Percentiles rank a stretch among this genome's conserved stretches.
These are phyloP conservation scores for Antheraea pernyi DNA, from an alignment of 1,140 invertebrate species.

Conservation along the genomic window DNA sequence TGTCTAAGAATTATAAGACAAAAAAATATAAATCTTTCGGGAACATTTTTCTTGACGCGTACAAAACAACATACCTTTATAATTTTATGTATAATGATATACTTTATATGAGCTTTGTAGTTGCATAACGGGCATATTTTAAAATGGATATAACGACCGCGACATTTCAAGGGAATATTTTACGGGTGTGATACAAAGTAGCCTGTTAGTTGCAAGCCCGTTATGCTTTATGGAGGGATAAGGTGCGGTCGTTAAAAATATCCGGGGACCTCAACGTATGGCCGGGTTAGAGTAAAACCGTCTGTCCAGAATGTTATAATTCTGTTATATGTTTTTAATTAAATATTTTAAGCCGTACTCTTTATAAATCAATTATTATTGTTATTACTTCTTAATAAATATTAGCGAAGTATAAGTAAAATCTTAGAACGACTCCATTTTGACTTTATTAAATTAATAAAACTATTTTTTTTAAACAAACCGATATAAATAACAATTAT, in stretches of 20 bases:
- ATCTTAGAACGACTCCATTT: too few relatives aligned
- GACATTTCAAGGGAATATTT: not conserved
- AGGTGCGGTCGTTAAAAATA: constrained; percentile 6
- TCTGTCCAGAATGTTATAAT: not conserved
- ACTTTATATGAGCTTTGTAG: not conserved
- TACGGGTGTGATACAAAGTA: constrained; percentile 8
- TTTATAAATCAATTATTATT: too few relatives aligned
- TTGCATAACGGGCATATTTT: not conserved
- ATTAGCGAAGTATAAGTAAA: too few relatives aligned
- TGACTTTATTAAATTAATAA: too few relatives aligned
- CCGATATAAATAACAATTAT: too few relatives aligned
- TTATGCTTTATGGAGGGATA: constrained; percentile 13
- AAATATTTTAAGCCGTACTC: not conserved
- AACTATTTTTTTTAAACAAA: too few relatives aligned
- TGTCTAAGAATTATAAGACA: too few relatives aligned
- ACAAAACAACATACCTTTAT: too few relatives aligned
- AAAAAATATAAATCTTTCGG: too few relatives aligned
- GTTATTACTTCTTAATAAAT: too few relatives aligned
- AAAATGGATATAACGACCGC: not conserved
- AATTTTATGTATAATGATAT: too few relatives aligned
- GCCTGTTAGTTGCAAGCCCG: constrained; percentile 7
- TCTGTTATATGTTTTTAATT: not conserved
- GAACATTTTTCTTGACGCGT: too few relatives aligned
- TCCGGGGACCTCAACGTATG: not conserved
- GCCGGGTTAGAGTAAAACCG: not conserved